phyloP scores from a whole-genome alignment of 35 echinoderm and acorn worm species.

The Heliocidaris erythrogramma region DNA sequence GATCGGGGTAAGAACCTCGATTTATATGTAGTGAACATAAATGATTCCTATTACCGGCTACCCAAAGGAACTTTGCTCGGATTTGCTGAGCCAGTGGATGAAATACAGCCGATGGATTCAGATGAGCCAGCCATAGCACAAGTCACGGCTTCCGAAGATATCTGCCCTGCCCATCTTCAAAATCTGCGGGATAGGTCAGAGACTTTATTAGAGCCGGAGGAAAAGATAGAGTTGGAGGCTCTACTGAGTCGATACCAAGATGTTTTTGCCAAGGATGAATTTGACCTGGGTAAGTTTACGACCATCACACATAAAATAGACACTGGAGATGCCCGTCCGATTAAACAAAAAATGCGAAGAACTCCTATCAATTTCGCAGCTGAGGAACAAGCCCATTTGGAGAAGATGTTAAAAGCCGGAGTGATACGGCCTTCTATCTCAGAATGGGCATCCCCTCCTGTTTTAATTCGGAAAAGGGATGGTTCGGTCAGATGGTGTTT shows the following conservation, averaged over 20 bases:
- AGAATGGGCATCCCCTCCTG: too few species aligned
- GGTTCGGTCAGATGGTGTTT: too few species aligned
- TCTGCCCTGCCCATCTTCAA: constrained; percentile 21
- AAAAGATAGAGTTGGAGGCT: not conserved
- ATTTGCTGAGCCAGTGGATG: not conserved
- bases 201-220: not conserved
- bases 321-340: too few species aligned
- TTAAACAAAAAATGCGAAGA: too few species aligned
- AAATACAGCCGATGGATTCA: not conserved
- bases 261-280: constrained; percentile 61
- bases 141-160: not conserved
- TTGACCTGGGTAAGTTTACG: too few species aligned
- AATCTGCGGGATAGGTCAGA: constrained; percentile 33
- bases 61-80: not conserved
- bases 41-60: not conserved
- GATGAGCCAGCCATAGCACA: not conserved
- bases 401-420: too few species aligned
- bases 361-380: too few species aligned
- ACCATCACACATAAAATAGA: constrained; percentile 52
- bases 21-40: too few species aligned
- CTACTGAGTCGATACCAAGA: constrained; percentile 41
- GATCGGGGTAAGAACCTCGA: too few species aligned
- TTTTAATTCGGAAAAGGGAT: too few species aligned
- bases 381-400: too few species aligned
- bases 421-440: too few species aligned